A percentile compares a stretch with the other conserved stretches of the same genome.
These are phyloP conservation scores for Cherax destructor DNA, from an alignment of 1,140 invertebrate species.

Conservation along the genomic window DNA sequence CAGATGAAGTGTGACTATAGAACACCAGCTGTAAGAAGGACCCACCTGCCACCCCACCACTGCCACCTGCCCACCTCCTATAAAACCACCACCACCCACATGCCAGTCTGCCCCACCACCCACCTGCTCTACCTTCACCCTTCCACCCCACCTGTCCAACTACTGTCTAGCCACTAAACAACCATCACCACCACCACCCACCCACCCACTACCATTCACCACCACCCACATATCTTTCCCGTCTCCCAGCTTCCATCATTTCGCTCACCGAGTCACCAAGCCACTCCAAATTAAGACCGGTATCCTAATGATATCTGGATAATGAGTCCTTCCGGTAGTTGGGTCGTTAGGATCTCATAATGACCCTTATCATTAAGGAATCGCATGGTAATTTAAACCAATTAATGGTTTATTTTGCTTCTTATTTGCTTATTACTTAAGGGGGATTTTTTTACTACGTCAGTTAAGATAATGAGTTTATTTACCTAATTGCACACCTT, in stretches of 20 bases:
- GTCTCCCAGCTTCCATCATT: neutral
- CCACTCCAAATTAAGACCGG: neutral
- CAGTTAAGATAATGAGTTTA: no score
- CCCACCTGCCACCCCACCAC: no score
- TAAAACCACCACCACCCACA: no score
- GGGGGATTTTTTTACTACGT: neutral
- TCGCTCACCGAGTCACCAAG: neutral
- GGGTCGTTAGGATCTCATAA: constrained; percentile 11
- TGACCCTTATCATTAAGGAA: constrained; percentile 2
- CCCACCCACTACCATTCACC: neutral
- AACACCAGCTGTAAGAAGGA: no score
- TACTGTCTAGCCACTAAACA: no score
- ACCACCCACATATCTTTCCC: no score
- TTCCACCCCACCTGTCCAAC: no score
- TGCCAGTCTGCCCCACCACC: no score
- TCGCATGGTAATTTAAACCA: neutral
- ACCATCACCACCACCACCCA: neutral
- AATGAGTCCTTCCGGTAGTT: constrained; percentile 21
- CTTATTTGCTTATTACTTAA: neutral
- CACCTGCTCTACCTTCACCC: no score
- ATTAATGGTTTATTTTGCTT: neutral
- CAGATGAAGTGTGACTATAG: no score
- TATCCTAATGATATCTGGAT: constrained; percentile 21
- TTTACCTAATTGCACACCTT: no score
- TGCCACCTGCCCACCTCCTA: no score